Base-by-base conservation (phyloP, 1,140 invertebrate genomes). In the Semibalanus balanoides region DNA sequence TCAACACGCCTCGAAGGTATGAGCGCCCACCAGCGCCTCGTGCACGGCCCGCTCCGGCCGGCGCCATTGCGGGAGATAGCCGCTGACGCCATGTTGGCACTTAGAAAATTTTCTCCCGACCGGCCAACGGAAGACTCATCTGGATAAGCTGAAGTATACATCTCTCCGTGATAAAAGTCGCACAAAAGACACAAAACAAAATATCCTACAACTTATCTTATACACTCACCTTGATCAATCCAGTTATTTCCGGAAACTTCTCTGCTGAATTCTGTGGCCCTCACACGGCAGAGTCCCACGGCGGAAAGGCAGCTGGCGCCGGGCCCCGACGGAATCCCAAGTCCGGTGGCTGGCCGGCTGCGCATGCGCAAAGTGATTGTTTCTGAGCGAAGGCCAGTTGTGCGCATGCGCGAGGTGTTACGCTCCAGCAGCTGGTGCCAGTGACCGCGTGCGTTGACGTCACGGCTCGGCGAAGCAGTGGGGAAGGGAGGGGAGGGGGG, bases 71-170 rank as follows among this genome's bases (percentile, higher is more conserved):
- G 84, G 87, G 86, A 89, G 87, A 89, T 88, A 87, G 87, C 86
- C 86, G 86, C 87, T 88, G 90, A 89, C 90, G 90, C 90, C 90
- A 91, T 91, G 89, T 91, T 91, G 88, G 89, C 89, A 91, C 89
- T 91, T 91, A 90, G 89, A 90, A 91, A 90, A 90, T 86, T 86
- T 90, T 78, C 30, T 3, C 69, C 74, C 31, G 31, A 71, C 11
- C 51, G 22, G 22, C 22, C 51, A 14, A 64, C 51, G 35, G 17
- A 17, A 40, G n/a, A n/a, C n/a, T n/a, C n/a, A n/a, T n/a, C n/a
- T n/a, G n/a, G n/a, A n/a, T n/a, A n/a, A n/a, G n/a, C n/a, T n/a
- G n/a, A 40, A 40, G 5, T 40, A 40, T 40, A 5, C 35, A 40
- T 7, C 35, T 5, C 35, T 40, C n/a, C n/a, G n/a, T n/a, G n/a